phyloP scores from a whole-genome alignment of 2,113 vertebrate genomes.

The Potamarius usumacintae region DNA sequence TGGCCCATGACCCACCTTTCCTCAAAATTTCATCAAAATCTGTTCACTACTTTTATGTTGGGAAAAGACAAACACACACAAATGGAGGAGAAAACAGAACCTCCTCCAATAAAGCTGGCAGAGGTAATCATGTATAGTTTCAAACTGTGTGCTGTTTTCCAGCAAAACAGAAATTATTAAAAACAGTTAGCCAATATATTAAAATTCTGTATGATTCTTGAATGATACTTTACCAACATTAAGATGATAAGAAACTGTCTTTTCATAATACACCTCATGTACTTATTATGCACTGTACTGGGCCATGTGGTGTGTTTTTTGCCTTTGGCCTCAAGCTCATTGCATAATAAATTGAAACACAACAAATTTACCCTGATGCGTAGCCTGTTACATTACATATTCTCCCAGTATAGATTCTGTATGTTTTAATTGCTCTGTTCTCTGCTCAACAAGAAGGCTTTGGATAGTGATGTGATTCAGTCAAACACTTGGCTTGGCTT shows the following conservation, averaged over 20 bases:
- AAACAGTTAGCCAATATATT: background rate
- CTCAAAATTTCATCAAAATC: too few relatives aligned
- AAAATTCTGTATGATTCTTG: background rate
- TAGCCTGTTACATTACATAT: background rate
- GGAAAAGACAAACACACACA: too few relatives aligned
- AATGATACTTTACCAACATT: background rate
- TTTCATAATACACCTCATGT: background rate
- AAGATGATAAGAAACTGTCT: background rate
- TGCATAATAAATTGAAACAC: constrained; percentile 20
- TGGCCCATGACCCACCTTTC: too few relatives aligned
- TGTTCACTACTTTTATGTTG: too few relatives aligned
- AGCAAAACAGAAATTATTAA: background rate
- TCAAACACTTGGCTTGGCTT: constrained; percentile 3
- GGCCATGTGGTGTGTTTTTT: background rate
- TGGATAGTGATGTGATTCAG: constrained; percentile 13
- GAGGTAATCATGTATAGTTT: background rate
- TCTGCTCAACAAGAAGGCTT: background rate
- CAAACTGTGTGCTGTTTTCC: background rate
- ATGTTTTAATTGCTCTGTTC: constrained; percentile 18
- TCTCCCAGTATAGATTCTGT: background rate
- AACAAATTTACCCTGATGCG: background rate
- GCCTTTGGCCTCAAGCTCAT: background rate
- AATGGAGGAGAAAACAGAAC: too few relatives aligned
- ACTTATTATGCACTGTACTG: background rate
- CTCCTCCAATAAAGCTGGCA: too few relatives aligned